Evolutionary conservation across 2,797 vertebrate species (phyloP).

Genomic region (Percopsis omiscomaycus): DNA sequence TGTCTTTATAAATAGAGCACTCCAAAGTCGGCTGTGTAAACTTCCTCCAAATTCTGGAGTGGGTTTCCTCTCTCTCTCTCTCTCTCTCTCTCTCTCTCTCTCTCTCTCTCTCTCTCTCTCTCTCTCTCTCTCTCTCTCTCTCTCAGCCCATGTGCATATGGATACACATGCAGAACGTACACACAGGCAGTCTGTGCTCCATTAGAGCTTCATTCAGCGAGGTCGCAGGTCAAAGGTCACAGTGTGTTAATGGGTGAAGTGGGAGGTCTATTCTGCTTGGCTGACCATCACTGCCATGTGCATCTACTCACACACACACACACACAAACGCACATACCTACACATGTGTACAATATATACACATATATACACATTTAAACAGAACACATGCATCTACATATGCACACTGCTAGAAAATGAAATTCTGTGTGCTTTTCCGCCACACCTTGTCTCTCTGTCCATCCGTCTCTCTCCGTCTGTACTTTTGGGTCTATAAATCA

Average conservation of each 20-base stretch:
- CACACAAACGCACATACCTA: constrained; percentile 1
- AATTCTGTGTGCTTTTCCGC: constrained; percentile 21
- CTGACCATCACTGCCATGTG: constrained; percentile 62
- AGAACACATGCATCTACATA: constrained; percentile 7
- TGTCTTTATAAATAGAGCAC: constrained; percentile 78
- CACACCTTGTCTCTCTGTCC: constrained; percentile 10
- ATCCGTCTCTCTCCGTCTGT: constrained; percentile 22
- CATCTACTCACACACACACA: constrained; percentile 12
- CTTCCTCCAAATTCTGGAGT: constrained; percentile 69
- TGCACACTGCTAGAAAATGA: background rate
- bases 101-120: constrained; percentile 2
- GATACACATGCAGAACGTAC: constrained; percentile 39
- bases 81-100: constrained; percentile 14
- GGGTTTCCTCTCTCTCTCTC: constrained; percentile 38
- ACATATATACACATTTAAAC: constrained; percentile 19
- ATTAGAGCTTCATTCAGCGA: constrained; percentile 67
- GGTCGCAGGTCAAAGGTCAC: constrained; percentile 70
- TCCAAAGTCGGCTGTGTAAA: constrained; percentile 71
- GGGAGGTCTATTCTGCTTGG: constrained; percentile 74
- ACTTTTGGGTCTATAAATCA: constrained; percentile 67
- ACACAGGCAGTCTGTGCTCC: constrained; percentile 67
- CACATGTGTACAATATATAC: constrained; percentile 3
- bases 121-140: constrained; percentile 5
- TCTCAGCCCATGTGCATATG: constrained; percentile 17
- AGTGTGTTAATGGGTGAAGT: constrained; percentile 74